Conservation (phyloP, 2,113 vertebrate genomes). For the Condylura cristata region DNA sequence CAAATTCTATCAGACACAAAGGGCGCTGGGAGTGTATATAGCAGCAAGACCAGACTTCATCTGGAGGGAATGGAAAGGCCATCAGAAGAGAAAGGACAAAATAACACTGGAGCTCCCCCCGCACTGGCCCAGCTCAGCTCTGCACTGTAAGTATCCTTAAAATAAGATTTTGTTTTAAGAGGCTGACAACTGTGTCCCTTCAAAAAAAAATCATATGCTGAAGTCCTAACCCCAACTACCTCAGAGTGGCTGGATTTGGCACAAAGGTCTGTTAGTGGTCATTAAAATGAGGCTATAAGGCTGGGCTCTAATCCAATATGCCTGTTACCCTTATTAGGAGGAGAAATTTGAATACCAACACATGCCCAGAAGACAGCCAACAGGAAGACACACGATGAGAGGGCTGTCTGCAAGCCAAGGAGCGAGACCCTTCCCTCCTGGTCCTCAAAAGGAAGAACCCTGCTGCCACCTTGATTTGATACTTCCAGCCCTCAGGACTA, state of each 20-base stretch:
- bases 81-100: no score
- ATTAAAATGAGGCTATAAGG: not conserved
- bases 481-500: not conserved
- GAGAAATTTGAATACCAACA: not conserved
- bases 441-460: not conserved
- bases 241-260: not conserved
- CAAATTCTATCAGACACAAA: not conserved
- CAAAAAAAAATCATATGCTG: not conserved
- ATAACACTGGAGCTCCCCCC: not conserved
- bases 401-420: not conserved
- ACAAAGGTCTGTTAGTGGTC: not conserved
- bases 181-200: not conserved
- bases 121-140: not conserved
- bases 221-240: not conserved
- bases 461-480: not conserved
- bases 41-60: not conserved
- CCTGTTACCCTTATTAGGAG: not conserved
- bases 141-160: not conserved
- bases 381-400: not conserved
- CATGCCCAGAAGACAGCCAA: fast-evolving
- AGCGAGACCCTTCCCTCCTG: not conserved
- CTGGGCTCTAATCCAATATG: not conserved
- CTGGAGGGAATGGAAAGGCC: not conserved
- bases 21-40: not conserved
- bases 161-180: not conserved